These are phyloP conservation scores for Euphydryas editha DNA, from an alignment of 2,888 invertebrate genomes.

Conservation along the genomic window DNA sequence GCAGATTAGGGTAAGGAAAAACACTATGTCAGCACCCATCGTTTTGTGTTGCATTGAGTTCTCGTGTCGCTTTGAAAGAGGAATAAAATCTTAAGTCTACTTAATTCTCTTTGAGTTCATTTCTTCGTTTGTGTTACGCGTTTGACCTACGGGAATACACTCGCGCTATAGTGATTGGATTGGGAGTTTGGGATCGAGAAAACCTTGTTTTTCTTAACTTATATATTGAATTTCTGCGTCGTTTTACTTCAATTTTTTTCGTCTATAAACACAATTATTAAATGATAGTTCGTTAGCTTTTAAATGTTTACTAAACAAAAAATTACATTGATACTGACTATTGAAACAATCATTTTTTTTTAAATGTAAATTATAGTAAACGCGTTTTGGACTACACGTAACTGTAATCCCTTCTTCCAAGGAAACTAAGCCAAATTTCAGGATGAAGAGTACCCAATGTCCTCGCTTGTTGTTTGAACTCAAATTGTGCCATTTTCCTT, in stretches of 20 bases:
- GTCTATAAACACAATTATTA: not conserved
- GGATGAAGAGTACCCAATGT: no score
- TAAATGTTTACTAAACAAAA: not conserved
- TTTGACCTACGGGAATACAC: constrained; percentile 47
- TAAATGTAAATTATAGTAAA: no score
- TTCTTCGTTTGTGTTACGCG: constrained; percentile 39
- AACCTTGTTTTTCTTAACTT: constrained; percentile 43
- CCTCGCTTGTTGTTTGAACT: no score
- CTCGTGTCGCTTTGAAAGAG: constrained; percentile 45
- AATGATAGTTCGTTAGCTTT: not conserved
- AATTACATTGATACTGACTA: not conserved
- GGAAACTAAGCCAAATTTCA: no score
- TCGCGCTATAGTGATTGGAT: constrained; percentile 53
- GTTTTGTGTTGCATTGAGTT: constrained; percentile 54
- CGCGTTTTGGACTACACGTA: no score
- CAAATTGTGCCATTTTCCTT: no score
- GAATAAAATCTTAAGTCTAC: constrained; percentile 48
- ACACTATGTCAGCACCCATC: constrained; percentile 59
- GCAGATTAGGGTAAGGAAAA: constrained; percentile 62
- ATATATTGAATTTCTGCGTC: constrained; percentile 33
- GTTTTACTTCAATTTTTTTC: constrained; percentile 22
- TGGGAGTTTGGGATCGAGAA: constrained; percentile 54
- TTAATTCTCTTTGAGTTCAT: constrained; percentile 50
- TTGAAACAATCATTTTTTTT: no score
- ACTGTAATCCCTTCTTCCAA: no score